These are phyloP conservation scores for Polymixis lichenea DNA, from an alignment of 2,888 invertebrate genomes.

Conservation along the genomic window DNA sequence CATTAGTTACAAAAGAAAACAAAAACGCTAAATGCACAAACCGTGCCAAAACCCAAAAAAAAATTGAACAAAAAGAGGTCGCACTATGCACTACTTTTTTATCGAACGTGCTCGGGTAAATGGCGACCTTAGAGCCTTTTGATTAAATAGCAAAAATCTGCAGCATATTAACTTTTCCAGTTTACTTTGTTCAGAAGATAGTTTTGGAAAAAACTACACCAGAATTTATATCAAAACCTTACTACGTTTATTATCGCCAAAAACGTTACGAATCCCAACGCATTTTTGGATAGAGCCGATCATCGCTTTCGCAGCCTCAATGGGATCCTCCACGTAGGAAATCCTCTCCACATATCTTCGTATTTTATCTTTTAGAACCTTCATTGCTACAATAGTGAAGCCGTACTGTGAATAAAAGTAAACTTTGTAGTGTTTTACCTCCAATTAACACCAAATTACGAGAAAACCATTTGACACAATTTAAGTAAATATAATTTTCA, in stretches of 20 bases:
- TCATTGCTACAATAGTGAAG: conserved; percentile 38
- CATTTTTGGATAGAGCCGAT: conserved; percentile 73
- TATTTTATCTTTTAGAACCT: conserved; percentile 45
- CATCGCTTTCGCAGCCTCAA: conserved; percentile 73
- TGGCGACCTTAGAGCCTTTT: background rate
- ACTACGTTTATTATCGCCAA: conserved; percentile 73
- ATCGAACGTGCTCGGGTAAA: background rate
- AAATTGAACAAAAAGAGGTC: conserved; percentile 14
- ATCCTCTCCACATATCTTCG: conserved; percentile 43
- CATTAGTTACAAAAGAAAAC: background rate
- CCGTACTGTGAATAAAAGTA: conserved; percentile 19
- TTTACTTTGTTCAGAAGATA: background rate
- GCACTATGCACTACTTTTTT: background rate
- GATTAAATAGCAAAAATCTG: background rate
- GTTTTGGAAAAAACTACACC: background rate
- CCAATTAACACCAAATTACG: conserved; percentile 43
- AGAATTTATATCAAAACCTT: conserved; percentile 49
- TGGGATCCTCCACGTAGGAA: conserved; percentile 68
- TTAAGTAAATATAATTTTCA: conserved; percentile 22
- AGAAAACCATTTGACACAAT: conserved; percentile 20
- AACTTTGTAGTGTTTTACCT: background rate
- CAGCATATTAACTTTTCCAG: background rate
- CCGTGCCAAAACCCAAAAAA: too few relatives aligned
- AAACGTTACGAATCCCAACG: conserved; percentile 77
- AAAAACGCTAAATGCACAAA: background rate